Evolutionary conservation across 2,113 vertebrate species (phyloP).

Genomic region (Odocoileus hemionus): DNA sequence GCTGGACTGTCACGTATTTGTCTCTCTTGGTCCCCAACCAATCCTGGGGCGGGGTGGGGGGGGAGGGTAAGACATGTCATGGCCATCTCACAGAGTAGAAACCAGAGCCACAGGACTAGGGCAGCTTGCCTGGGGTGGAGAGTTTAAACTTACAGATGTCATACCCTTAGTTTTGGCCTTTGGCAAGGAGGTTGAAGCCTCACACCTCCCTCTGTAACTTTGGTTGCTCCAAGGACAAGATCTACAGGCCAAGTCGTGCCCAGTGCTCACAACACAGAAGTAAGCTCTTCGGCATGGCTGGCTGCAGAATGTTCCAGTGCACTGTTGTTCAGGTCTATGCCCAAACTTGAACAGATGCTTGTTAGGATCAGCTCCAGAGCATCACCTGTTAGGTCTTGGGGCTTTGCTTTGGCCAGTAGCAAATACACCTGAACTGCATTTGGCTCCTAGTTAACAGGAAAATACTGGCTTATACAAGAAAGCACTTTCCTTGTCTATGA

Average conservation of each 20-base stretch:
- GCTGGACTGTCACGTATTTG: not conserved
- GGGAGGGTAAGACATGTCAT: not conserved
- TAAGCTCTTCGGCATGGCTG: not conserved
- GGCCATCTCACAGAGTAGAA: not conserved
- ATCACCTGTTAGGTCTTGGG: not conserved
- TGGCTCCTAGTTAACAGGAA: not conserved
- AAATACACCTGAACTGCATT: not conserved
- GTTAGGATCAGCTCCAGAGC: not conserved
- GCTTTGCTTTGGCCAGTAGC: not conserved
- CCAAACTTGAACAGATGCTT: not conserved
- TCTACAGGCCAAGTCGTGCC: fast-evolving
- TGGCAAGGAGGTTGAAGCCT: not conserved
- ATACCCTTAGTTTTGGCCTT: not conserved
- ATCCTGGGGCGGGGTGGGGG: no score
- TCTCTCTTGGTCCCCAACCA: not conserved
- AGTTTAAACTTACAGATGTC: not conserved
- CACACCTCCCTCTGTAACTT: not conserved
- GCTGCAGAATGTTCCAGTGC: not conserved
- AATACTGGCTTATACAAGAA: not conserved
- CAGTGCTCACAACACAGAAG: not conserved
- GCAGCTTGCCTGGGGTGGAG: not conserved
- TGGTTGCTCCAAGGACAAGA: not conserved
- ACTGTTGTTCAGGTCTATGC: not conserved
- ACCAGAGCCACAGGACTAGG: not conserved
- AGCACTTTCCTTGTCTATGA: not conserved